A percentile compares a stretch with the other conserved stretches of the same genome.
phyloP scores from a whole-genome alignment of 2,113 vertebrate species.

The Syngnathus floridae region DNA sequence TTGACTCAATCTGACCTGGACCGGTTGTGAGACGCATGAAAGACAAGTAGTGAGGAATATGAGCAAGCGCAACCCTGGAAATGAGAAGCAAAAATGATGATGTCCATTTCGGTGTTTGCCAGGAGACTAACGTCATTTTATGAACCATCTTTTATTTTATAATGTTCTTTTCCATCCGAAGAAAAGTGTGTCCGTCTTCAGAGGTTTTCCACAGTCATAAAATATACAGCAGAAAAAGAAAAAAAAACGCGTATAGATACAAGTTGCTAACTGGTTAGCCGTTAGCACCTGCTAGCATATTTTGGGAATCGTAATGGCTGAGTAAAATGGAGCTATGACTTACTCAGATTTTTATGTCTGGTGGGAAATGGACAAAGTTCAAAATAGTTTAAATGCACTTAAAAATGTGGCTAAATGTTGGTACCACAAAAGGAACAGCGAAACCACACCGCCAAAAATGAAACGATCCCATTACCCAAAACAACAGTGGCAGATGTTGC shows the following conservation, averaged over 20 bases:
- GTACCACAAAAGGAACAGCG: too few species aligned
- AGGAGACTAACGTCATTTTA: neutral
- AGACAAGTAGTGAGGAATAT: neutral
- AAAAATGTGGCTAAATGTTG: too few species aligned
- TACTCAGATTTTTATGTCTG: too few species aligned
- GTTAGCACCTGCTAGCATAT: neutral
- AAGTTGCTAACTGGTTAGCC: neutral
- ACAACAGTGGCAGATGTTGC: too few species aligned
- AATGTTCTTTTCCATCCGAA: neutral
- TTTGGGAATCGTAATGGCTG: neutral
- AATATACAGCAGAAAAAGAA: neutral
- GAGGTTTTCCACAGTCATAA: neutral
- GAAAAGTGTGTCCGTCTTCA: neutral
- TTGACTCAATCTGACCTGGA: slow-evolving; percentile 3
- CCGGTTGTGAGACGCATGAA: neutral
- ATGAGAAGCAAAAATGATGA: neutral
- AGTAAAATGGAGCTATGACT: neutral
- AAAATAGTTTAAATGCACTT: too few species aligned
- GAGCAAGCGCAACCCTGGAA: neutral
- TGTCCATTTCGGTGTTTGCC: neutral
- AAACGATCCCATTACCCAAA: too few species aligned
- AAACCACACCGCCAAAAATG: too few species aligned
- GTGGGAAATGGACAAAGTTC: too few species aligned
- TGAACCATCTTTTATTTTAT: neutral
- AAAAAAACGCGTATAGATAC: neutral